A percentile compares a stretch with the other conserved stretches of the same genome.
Conservation (phyloP, 2,113 vertebrate species). For the Gracilinanus agilis region DNA sequence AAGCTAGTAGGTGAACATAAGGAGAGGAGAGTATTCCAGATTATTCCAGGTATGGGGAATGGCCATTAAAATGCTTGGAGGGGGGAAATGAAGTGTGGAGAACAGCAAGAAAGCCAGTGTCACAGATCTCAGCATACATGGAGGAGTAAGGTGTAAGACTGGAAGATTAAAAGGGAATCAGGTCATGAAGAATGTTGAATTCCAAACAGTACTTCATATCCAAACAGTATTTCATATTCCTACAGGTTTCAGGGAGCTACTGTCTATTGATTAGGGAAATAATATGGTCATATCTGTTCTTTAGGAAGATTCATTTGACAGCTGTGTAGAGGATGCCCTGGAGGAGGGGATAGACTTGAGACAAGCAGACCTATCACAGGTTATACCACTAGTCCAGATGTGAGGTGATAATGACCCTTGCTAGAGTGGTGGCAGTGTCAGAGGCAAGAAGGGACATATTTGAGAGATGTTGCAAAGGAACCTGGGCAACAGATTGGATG, state of each 20-base stretch:
- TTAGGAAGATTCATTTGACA: too few relatives aligned
- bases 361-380: not conserved
- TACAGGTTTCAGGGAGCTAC: not conserved
- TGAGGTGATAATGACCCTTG: not conserved
- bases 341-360: too few relatives aligned
- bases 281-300: too few relatives aligned
- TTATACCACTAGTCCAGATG: not conserved
- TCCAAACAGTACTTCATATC: not conserved
- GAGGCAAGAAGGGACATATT: too few relatives aligned
- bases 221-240: too few relatives aligned
- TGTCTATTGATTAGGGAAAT: not conserved
- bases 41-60: not conserved
- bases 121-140: not conserved
- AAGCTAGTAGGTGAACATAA: not conserved
- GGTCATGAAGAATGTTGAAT: not conserved
- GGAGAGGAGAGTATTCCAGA: too few relatives aligned
- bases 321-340: not conserved
- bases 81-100: not conserved
- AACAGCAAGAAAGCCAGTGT: not conserved
- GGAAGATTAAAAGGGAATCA: not conserved
- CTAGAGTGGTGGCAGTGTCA: not conserved
- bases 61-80: not conserved
- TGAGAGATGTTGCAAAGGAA: not conserved
- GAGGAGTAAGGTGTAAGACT: not conserved
- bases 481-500: too few relatives aligned